A percentile compares a stretch with the other conserved stretches of the same genome.
Conservation (phyloP, 2,113 vertebrate genomes). For the Calonectris borealis region DNA sequence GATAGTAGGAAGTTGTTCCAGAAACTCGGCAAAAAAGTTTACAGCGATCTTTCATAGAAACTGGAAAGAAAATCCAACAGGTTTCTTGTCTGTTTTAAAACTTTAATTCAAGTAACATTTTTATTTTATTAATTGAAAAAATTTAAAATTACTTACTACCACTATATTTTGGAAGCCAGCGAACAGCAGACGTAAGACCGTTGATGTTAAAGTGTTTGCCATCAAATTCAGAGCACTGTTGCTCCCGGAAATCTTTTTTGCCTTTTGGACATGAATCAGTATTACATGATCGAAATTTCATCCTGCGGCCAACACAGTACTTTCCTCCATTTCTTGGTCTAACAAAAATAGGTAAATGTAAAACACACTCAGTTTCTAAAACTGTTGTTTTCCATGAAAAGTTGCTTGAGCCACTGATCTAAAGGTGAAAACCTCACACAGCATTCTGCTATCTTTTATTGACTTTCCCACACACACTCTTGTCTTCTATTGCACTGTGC, state of each 20-base stretch:
- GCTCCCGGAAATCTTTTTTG: constrained; percentile 88
- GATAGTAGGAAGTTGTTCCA: constrained; percentile 92
- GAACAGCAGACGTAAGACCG: constrained; percentile 87
- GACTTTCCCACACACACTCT: not conserved
- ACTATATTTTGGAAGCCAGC: constrained; percentile 96
- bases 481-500: not conserved
- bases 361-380: constrained; percentile 6
- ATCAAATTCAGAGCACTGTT: constrained; percentile 93
- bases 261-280: constrained; percentile 92
- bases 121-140: not conserved
- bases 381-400: not conserved
- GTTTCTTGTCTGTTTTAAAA: not conserved
- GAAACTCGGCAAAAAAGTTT: constrained; percentile 96
- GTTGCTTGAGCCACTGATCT: not conserved
- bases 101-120: not conserved
- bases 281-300: constrained; percentile 97
- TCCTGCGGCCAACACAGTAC: constrained; percentile 94
- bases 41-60: constrained; percentile 96
- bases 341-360: constrained; percentile 50
- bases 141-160: constrained; percentile 85
- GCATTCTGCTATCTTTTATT: not conserved
- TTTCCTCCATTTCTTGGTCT: constrained; percentile 93
- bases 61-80: constrained; percentile 74
- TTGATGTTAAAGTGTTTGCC: constrained; percentile 97
- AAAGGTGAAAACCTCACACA: not conserved